phyloP scores from a whole-genome alignment of 2,888 invertebrate genomes.

The Zygogramma bicolorata region DNA sequence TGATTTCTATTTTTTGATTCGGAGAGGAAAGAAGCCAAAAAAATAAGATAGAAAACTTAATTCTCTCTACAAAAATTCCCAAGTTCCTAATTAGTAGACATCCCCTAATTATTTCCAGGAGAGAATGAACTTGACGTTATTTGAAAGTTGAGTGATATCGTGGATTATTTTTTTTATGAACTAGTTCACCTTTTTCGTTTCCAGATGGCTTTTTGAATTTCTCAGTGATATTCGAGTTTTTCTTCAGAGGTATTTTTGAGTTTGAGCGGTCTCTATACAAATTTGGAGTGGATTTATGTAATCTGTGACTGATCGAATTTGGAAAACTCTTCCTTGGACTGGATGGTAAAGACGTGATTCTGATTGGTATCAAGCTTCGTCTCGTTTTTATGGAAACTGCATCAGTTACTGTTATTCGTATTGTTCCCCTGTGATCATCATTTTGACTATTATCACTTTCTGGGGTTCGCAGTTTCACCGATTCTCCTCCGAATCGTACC shows the following conservation, averaged over 20 bases:
- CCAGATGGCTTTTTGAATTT: constrained; percentile 22
- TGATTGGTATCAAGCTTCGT: constrained; percentile 67
- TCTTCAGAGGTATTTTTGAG: constrained; percentile 55
- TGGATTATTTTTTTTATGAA: no score
- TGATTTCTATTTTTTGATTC: no score
- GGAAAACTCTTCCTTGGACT: constrained; percentile 65
- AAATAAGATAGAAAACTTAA: no score
- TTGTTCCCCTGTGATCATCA: constrained; percentile 63
- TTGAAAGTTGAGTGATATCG: no score
- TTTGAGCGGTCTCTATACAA: constrained; percentile 40
- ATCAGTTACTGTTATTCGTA: constrained; percentile 56
- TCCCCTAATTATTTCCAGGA: no score
- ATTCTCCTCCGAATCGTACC: constrained; percentile 89
- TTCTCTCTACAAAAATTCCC: no score
- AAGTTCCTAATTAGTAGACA: no score
- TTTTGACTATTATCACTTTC: constrained; percentile 81
- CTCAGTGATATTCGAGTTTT: constrained; percentile 29
- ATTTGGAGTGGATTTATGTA: constrained; percentile 62
- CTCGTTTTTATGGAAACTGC: constrained; percentile 53
- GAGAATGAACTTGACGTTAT: no score
- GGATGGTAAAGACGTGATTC: constrained; percentile 62
- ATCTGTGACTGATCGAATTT: constrained; percentile 50
- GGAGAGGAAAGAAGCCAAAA: no score
- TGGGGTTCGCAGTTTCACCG: constrained; percentile 86
- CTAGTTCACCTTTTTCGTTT: not conserved